Conservation (phyloP, 2,888 invertebrate genomes). For the Cecidostiba fungosa region DNA sequence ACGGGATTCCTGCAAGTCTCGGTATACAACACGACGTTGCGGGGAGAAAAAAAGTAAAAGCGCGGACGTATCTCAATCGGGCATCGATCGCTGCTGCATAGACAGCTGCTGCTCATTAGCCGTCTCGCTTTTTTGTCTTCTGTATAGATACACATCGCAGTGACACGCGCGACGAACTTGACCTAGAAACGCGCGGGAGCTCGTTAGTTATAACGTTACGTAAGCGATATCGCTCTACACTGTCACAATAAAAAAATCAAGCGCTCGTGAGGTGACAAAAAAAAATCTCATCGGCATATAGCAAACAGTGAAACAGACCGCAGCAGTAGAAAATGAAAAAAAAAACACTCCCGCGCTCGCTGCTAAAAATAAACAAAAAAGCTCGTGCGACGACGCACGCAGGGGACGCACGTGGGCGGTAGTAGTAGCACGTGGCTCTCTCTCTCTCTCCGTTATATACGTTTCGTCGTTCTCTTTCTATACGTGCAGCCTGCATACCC, state of each 20-base stretch:
- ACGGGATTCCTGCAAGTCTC: slow-evolving; percentile 2
- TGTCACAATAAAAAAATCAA: no score
- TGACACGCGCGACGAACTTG: no score
- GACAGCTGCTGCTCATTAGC: slow-evolving; percentile 32
- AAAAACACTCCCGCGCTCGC: neutral
- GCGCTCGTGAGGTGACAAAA: no score
- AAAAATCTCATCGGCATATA: no score
- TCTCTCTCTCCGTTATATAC: neutral
- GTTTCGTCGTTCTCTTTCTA: slow-evolving; percentile 19
- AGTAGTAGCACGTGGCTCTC: slow-evolving; percentile 12
- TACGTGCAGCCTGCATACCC: slow-evolving; percentile 50
- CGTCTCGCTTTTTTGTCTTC: slow-evolving; percentile 18
- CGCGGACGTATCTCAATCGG: slow-evolving; percentile 45
- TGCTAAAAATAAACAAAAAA: neutral
- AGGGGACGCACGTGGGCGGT: slow-evolving; percentile 37
- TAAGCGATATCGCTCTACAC: slow-evolving; percentile 22
- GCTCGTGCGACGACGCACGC: neutral
- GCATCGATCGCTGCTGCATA: slow-evolving; percentile 19
- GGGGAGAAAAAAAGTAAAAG: slow-evolving; percentile 32
- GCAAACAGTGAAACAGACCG: no score
- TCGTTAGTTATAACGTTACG: slow-evolving; percentile 55
- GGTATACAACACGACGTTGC: neutral
- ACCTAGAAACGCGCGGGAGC: slow-evolving; percentile 45
- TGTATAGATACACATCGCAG: no score
- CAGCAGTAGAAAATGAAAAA: slow-evolving; percentile 14